Evolutionary conservation across 2,113 vertebrate genomes (phyloP).

Genomic region (Paratilapia polleni): DNA sequence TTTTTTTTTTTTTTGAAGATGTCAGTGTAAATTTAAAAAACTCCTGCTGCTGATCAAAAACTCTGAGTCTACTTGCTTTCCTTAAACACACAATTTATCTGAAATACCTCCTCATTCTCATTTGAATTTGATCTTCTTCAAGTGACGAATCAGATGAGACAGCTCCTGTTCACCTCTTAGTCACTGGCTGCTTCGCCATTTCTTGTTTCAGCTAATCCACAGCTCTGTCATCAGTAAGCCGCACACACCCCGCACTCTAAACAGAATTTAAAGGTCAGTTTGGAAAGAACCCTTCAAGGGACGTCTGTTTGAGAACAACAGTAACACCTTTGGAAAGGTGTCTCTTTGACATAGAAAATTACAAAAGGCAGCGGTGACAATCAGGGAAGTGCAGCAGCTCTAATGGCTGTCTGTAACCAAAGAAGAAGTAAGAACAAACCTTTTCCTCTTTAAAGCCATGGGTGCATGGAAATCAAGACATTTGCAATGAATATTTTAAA

Average conservation of each 20-base stretch:
- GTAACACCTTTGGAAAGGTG: slow-evolving; percentile 29
- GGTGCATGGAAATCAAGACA: not conserved
- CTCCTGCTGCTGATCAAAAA: not conserved
- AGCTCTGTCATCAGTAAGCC: slow-evolving; percentile 33
- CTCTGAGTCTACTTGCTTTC: not conserved
- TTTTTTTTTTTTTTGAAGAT: slow-evolving; percentile 12
- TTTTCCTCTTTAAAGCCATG: not conserved
- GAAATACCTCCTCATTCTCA: not conserved
- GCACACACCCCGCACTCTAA: slow-evolving; percentile 26
- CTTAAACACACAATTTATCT: not conserved
- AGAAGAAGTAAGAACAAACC: not conserved
- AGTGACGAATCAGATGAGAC: slow-evolving; percentile 10
- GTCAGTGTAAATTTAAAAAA: slow-evolving; percentile 11
- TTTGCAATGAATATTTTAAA: not conserved
- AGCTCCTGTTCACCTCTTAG: slow-evolving; percentile 21
- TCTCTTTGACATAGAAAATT: slow-evolving; percentile 16
- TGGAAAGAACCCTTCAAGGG: slow-evolving; percentile 62
- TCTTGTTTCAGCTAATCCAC: slow-evolving; percentile 11
- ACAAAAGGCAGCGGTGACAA: slow-evolving; percentile 3
- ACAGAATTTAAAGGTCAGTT: slow-evolving; percentile 69
- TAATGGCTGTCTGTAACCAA: not conserved
- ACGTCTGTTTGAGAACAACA: slow-evolving; percentile 41
- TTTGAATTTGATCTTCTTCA: slow-evolving; percentile 3
- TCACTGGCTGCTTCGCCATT: slow-evolving; percentile 17
- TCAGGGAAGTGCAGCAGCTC: not conserved